Evolutionary conservation across 2,113 vertebrate species (phyloP).

Genomic region (Drymodes brunneopygia): DNA sequence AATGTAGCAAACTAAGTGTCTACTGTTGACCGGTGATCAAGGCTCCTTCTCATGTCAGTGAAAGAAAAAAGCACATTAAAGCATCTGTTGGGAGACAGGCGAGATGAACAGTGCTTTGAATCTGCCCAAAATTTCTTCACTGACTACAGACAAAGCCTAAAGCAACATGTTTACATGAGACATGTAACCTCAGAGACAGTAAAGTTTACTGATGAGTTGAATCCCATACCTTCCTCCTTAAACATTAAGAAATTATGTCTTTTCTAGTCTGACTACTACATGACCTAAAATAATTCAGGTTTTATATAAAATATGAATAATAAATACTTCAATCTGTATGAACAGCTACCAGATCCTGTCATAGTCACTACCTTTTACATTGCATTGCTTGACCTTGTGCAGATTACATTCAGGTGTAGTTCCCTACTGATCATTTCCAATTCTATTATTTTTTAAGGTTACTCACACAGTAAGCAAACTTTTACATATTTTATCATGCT

Average conservation of each 20-base stretch:
- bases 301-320: constrained; percentile 1
- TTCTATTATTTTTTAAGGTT: background rate
- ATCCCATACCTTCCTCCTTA: background rate
- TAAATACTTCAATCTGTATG: background rate
- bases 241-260: background rate
- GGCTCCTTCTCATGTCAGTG: background rate
- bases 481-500: background rate
- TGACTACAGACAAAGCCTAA: background rate
- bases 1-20: background rate
- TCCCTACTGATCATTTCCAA: background rate
- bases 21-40: background rate
- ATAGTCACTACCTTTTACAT: background rate
- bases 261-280: background rate
- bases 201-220: background rate
- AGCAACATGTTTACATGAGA: background rate
- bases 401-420: background rate
- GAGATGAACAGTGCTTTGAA: background rate
- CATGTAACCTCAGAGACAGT: background rate
- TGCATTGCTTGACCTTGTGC: background rate
- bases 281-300: background rate
- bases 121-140: background rate
- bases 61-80: background rate
- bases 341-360: background rate
- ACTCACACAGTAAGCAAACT: background rate
- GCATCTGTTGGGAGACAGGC: background rate